Evolutionary conservation across 2,888 invertebrate species (phyloP), one percentile per base, ranked within the genome.

Genomic region (Nemotelus nigrinus): DNA sequence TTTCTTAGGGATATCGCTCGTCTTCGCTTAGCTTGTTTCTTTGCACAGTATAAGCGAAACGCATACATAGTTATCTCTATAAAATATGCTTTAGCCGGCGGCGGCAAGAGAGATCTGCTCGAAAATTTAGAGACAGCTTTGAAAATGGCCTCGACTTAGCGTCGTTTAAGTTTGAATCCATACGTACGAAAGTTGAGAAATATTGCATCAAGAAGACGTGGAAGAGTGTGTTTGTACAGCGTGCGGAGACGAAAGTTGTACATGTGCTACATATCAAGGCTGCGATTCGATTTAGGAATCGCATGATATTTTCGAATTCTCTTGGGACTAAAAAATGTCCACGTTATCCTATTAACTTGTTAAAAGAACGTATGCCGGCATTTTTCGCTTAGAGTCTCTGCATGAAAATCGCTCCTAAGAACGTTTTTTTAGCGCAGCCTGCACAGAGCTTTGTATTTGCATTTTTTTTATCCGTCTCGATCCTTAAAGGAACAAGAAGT

Each of bases 91-190:
- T 60, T 43, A 70, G 70, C 70, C 70, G 53, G 55, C 53, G 47
- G 53, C 70, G 47, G 53, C 70, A n/a, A 55, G 43, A 55, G 55
- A 55, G 70, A 70, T 70, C 63, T 72, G 57, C 65, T 43, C 76
- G 70, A 76, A 78, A 76, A 64, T 76, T 70, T 55, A 76, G 25
- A 25, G 70, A 57, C 71, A 68, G 45, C 47, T 76, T 50, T 45
- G 50, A n/a, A 55, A 70, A 45, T 70, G 53, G 71, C 57, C 44
- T 60, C 58, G 43, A 75, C 55, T 70, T 70, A 53, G 55, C 70
- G 70, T 70, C 39, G n/a, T 70, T 70, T 53, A 55, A 70, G 70
- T 43, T 55, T 70, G 39, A 43, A 70, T 47, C 25, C 55, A 43
- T 55, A 55, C 43, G 43, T 55, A 70, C 2, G n/a, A 10, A 39